These are phyloP conservation scores for Lomographa bimaculata DNA, from an alignment of 2,888 invertebrate genomes.

Conservation along the genomic window DNA sequence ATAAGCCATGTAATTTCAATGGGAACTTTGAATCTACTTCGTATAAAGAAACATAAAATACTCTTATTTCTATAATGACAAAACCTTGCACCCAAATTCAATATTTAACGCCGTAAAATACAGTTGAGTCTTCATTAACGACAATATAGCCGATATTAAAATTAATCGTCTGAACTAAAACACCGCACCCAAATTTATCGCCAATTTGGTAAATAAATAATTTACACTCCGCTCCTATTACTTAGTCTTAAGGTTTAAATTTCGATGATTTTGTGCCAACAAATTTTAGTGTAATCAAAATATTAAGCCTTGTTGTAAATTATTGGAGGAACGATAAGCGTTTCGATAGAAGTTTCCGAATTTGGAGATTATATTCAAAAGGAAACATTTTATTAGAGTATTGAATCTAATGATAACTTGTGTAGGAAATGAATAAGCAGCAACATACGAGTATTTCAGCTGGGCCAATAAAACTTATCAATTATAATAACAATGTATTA, in stretches of 20 bases:
- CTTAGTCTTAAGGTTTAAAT: slow-evolving; percentile 13
- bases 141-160: slow-evolving; percentile 21
- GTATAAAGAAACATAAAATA: no score
- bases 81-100: background rate
- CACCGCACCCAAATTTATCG: slow-evolving; percentile 16
- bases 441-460: no score
- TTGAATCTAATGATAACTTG: no score
- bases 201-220: slow-evolving; percentile 17
- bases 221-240: slow-evolving; percentile 10
- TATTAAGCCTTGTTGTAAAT: slow-evolving; percentile 29
- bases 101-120: no score
- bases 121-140: no score
- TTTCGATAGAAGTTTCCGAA: slow-evolving; percentile 18
- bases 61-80: no score
- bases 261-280: background rate
- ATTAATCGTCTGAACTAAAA: slow-evolving; percentile 26
- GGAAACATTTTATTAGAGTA: no score
- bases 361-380: slow-evolving; percentile 5
- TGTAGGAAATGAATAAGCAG: no score
- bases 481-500: no score
- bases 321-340: slow-evolving; percentile 25
- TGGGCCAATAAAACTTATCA: no score
- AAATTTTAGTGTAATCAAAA: slow-evolving; percentile 25
- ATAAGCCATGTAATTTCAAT: no score
- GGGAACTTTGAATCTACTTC: no score